Evolutionary conservation across 2,113 vertebrate genomes (phyloP), one percentile per base, ranked within the genome.

Genomic region (Nothoprocta perdicaria): DNA sequence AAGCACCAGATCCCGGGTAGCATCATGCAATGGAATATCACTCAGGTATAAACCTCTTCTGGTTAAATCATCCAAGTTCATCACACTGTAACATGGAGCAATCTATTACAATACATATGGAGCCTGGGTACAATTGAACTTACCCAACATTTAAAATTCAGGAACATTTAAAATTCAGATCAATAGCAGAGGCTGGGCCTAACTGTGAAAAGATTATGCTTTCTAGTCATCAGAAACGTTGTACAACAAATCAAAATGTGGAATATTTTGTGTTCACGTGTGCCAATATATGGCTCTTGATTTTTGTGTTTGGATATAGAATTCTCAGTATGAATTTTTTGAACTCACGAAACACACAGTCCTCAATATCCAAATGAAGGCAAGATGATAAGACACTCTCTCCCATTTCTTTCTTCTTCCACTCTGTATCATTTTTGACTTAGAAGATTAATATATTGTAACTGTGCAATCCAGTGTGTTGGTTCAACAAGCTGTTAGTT

Each of bases 31-130:
- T 2, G 99, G 99, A 91, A 99, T 99, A 96, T 99, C 99, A 86
- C 99, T 99, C 90, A 99, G 97, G 92, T 99, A 99, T 14, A 99
- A 98, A 16, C 99, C 99, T 94, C 99, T 97, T 89, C 99, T 97
- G 4, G 99, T 99, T 88, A 99, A 97, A 92, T 99, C 99, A 50
- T 99, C 99, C 96, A 99, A 97, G 95, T 99, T 99, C 99, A 99
- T 99, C 48, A 99, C 99, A 94, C 99, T 99, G 92, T 57, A 55
- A 84, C 53, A 48, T 14, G 77, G 29, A 91, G 50, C 78, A 73
- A 41, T 46, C 21, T 4, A 14, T 15, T 55, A 48, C 9, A 82
- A 85, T 15, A 33, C 2, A 11, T 52, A 23, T 43, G 65, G 71
- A 72, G 62, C 43, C 12, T 7, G 18, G 24, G 21, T 75, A 45